Evolutionary conservation across 2,888 invertebrate genomes (phyloP).

Genomic region (Coremacera marginata): DNA sequence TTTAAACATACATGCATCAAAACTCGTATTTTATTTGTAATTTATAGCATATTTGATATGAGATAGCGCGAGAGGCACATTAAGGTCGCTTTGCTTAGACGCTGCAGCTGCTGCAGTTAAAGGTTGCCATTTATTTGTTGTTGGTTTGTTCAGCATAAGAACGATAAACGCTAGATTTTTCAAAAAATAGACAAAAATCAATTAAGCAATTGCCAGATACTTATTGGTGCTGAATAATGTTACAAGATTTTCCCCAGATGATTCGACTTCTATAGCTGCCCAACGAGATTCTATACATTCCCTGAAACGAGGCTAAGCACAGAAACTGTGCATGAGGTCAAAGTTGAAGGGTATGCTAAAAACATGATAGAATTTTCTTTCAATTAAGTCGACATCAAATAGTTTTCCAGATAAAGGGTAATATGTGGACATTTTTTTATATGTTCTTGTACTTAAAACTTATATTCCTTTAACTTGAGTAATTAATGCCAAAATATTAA

Average conservation of each 20-base stretch:
- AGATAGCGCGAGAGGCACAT: slow-evolving; percentile 4
- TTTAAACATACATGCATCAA: neutral
- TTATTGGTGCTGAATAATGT: too few species aligned
- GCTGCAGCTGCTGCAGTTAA: slow-evolving; percentile 35
- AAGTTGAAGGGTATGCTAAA: neutral
- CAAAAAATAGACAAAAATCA: slow-evolving; percentile 10
- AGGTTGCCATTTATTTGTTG: slow-evolving; percentile 21
- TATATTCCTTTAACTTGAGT: too few species aligned
- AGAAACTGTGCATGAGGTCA: neutral
- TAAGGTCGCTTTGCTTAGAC: slow-evolving; percentile 30
- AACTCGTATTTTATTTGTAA: slow-evolving; percentile 34
- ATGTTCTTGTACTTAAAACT: too few species aligned
- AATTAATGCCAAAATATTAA: too few species aligned
- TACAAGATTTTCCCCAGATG: too few species aligned
- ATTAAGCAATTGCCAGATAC: neutral
- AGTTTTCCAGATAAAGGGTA: neutral
- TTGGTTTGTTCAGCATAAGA: neutral
- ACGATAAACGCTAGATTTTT: neutral
- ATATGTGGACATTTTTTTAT: too few species aligned
- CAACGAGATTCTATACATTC: too few species aligned
- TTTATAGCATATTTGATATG: slow-evolving; percentile 43
- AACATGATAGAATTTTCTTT: neutral
- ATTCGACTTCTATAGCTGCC: too few species aligned
- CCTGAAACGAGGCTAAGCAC: neutral
- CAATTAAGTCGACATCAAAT: too few species aligned